These are phyloP conservation scores for Etheostoma cragini DNA, from an alignment of 2,113 vertebrate genomes.

Conservation along the genomic window DNA sequence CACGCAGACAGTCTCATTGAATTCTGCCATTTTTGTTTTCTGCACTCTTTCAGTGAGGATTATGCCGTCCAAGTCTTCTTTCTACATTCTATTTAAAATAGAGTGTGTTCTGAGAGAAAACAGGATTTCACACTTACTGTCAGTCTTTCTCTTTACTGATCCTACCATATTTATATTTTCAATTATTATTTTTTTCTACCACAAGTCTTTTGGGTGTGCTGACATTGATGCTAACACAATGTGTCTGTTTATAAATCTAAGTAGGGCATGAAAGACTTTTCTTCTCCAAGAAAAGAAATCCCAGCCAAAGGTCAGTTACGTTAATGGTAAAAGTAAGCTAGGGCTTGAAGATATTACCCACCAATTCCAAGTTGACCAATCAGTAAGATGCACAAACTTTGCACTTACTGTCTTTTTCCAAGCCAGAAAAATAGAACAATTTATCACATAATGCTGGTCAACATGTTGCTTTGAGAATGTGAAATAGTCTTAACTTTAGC, in stretches of 20 bases:
- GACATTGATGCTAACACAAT: slow-evolving; percentile 79
- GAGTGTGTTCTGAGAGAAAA: slow-evolving; percentile 76
- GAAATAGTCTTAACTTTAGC: neutral
- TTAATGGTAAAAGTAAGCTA: slow-evolving; percentile 29
- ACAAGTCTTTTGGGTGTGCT: slow-evolving; percentile 62
- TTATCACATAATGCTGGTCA: slow-evolving; percentile 6
- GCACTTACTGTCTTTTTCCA: slow-evolving; percentile 22
- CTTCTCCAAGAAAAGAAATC: slow-evolving; percentile 46
- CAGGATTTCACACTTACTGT: slow-evolving; percentile 81
- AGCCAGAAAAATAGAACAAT: slow-evolving; percentile 18
- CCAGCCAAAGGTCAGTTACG: slow-evolving; percentile 42
- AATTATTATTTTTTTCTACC: slow-evolving; percentile 73
- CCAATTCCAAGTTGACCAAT: slow-evolving; percentile 23
- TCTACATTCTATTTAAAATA: slow-evolving; percentile 66
- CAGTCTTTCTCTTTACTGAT: slow-evolving; percentile 76
- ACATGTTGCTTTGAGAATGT: neutral
- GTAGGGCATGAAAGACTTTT: slow-evolving; percentile 71
- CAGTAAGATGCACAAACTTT: slow-evolving; percentile 35
- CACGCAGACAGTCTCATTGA: slow-evolving; percentile 40
- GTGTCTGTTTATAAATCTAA: slow-evolving; percentile 76
- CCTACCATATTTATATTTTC: slow-evolving; percentile 80
- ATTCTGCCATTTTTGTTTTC: slow-evolving; percentile 67
- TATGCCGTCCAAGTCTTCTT: slow-evolving; percentile 67
- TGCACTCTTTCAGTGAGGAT: slow-evolving; percentile 64
- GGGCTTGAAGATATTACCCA: slow-evolving; percentile 7